Evolutionary conservation across 1,140 invertebrate genomes (phyloP), one percentile per base, ranked within the genome.

Genomic region (Diuraphis noxia): DNA sequence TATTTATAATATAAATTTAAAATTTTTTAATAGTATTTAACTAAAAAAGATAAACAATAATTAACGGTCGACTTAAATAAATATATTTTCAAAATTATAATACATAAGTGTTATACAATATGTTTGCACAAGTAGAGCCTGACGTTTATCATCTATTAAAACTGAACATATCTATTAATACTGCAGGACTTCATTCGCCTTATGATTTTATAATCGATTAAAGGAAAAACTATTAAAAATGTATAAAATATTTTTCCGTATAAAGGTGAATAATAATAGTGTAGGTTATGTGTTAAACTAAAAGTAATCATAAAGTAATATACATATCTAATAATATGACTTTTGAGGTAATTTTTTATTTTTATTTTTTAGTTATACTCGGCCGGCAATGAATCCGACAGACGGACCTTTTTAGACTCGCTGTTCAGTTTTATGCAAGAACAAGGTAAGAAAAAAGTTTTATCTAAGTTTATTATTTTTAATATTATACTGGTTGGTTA

Each of bases 341-440:
- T n/a, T 4, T 72, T 30, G 56, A 72, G 4, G 4, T 72, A 72
- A 72, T 72, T n/a, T 72, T n/a, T 13, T 72, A 25, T 72, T 88
- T 86, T 52, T 88, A 6, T 91, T 77, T 91, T 91, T 49, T 36
- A 91, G 89, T 40, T 91, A 1, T 91, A 91, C 36, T 91, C 89
- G 34, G 89, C 89, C 4, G 89, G 89, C 72, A 91, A 82, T 3
- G 89, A 91, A 91, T 10, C 41, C 23, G 89, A 91, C 34, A 36
- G 89, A 52, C 72, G 89, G 13, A 91, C n/a, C 9, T 91, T 91
- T 91, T 19, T 91, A n/a, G 89, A 91, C 43, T 91, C 89, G 34
- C 43, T 91, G 13, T 91, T 91, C 36, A 91, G 89, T 91, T 91
- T 91, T 30, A 91, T 91, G 89, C 89, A 91, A 91, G 89, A 91